These are phyloP conservation scores for Scomber scombrus DNA, from an alignment of 2,113 vertebrate species.

Conservation along the genomic window DNA sequence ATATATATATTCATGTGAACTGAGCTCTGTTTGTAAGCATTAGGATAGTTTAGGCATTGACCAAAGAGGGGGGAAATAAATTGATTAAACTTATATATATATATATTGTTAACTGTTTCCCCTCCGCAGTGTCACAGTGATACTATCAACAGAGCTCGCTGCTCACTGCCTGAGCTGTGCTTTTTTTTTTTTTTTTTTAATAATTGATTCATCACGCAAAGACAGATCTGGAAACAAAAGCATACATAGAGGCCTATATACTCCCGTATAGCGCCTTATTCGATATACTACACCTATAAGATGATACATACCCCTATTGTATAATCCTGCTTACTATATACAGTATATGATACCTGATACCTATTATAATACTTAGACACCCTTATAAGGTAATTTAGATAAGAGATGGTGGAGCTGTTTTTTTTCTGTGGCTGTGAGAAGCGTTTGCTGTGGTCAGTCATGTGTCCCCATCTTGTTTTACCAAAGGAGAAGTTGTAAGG, in stretches of 20 bases:
- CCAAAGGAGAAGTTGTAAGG: not conserved
- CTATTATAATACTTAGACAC: slow-evolving; percentile 84
- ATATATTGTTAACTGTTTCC: slow-evolving; percentile 3
- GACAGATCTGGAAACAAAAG: slow-evolving; percentile 55
- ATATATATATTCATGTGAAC: slow-evolving; percentile 3
- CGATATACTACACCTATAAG: slow-evolving; percentile 82
- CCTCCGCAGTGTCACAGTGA: slow-evolving; percentile 10
- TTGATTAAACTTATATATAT: slow-evolving; percentile 24
- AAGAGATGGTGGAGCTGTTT: slow-evolving; percentile 76
- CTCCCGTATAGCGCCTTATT: slow-evolving; percentile 86
- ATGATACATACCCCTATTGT: slow-evolving; percentile 86
- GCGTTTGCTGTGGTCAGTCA: slow-evolving; percentile 55
- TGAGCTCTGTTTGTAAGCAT: slow-evolving; percentile 33
- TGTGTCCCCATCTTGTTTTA: slow-evolving; percentile 38
- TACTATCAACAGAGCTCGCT: slow-evolving; percentile 33
- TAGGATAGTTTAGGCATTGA: slow-evolving; percentile 2
- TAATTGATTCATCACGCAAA: slow-evolving; percentile 31
- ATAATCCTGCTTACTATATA: slow-evolving; percentile 85
- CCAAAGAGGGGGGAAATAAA: not conserved
- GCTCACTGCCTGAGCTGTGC: slow-evolving; percentile 59
- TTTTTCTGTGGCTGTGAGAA: slow-evolving; percentile 67
- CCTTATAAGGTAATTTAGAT: slow-evolving; percentile 83
- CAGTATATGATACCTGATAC: slow-evolving; percentile 83
- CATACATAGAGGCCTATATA: slow-evolving; percentile 82
- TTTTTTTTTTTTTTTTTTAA: slow-evolving; percentile 15